A percentile compares a stretch with the other conserved stretches of the same genome.
These are phyloP conservation scores for Parnassius apollo DNA, from an alignment of 2,888 invertebrate genomes.

Conservation along the genomic window DNA sequence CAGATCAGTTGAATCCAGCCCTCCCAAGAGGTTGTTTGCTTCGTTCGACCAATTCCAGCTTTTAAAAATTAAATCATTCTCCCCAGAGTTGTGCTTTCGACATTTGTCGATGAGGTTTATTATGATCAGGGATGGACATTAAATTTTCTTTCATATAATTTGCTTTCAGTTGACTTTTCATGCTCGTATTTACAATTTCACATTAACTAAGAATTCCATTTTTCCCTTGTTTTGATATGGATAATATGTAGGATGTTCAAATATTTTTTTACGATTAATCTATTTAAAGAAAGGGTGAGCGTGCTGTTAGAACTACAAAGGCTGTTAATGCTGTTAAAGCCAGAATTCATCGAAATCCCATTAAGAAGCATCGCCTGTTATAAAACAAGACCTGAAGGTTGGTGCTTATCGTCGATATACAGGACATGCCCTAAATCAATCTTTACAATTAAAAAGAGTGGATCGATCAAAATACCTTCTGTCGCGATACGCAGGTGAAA, in stretches of 20 bases:
- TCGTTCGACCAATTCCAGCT: conserved; percentile 24
- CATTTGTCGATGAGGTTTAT: conserved; percentile 25
- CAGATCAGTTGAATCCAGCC: conserved; percentile 9
- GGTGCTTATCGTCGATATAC: too few species aligned
- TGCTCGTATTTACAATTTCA: background rate
- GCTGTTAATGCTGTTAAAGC: too few species aligned
- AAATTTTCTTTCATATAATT: conserved; percentile 13
- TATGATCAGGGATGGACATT: conserved; percentile 22
- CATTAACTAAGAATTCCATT: background rate
- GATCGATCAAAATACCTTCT: too few species aligned
- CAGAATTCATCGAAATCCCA: too few species aligned
- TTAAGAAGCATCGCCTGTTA: too few species aligned
- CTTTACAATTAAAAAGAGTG: too few species aligned
- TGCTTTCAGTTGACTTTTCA: conserved; percentile 3
- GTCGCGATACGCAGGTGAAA: too few species aligned
- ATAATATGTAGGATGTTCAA: background rate
- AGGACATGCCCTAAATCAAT: too few species aligned
- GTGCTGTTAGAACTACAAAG: too few species aligned
- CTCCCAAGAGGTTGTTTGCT: conserved; percentile 21
- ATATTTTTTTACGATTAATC: background rate
- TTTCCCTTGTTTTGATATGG: background rate
- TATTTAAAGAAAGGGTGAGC: too few species aligned
- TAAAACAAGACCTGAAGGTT: too few species aligned
- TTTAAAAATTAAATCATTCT: conserved; percentile 26
- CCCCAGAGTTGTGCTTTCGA: conserved; percentile 22